These are phyloP conservation scores for Oriolus oriolus DNA, from an alignment of 2,113 vertebrate genomes.

Conservation along the genomic window DNA sequence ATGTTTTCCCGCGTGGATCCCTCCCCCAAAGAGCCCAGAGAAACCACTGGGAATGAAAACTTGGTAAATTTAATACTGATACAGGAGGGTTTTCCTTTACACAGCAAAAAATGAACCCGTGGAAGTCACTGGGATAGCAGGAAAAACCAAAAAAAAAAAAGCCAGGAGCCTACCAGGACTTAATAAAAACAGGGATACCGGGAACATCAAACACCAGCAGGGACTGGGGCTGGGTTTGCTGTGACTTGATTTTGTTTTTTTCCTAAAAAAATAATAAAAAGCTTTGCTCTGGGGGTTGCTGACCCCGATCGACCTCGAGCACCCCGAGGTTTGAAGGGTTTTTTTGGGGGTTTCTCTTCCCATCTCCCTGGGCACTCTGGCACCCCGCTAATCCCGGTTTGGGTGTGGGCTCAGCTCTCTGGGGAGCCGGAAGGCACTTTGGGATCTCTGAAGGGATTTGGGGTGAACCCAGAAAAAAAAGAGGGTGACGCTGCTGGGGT, in stretches of 20 bases:
- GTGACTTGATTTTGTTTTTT: neutral
- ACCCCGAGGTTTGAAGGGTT: neutral
- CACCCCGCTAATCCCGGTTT: rapidly evolving
- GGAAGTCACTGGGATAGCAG: neutral
- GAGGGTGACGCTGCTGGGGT: neutral
- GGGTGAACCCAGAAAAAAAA: neutral
- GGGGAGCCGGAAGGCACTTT: slow-evolving; percentile 27
- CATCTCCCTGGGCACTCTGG: neutral
- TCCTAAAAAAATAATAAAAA: neutral
- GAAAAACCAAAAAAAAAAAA: neutral
- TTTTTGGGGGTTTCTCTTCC: neutral
- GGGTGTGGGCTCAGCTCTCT: neutral
- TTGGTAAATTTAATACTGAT: slow-evolving; percentile 57
- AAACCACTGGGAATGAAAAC: neutral
- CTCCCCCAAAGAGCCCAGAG: neutral
- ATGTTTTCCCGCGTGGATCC: rapidly evolving
- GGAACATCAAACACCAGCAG: neutral
- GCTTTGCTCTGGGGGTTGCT: neutral
- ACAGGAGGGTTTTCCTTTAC: slow-evolving; percentile 18
- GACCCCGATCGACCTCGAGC: neutral
- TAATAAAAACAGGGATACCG: neutral
- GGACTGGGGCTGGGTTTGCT: neutral
- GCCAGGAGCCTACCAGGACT: neutral
- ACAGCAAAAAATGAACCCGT: neutral
- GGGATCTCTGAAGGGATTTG: neutral